Evolutionary conservation across 2,888 invertebrate genomes (phyloP), one percentile per base, ranked within the genome.

Genomic region (Coleophora deauratella): DNA sequence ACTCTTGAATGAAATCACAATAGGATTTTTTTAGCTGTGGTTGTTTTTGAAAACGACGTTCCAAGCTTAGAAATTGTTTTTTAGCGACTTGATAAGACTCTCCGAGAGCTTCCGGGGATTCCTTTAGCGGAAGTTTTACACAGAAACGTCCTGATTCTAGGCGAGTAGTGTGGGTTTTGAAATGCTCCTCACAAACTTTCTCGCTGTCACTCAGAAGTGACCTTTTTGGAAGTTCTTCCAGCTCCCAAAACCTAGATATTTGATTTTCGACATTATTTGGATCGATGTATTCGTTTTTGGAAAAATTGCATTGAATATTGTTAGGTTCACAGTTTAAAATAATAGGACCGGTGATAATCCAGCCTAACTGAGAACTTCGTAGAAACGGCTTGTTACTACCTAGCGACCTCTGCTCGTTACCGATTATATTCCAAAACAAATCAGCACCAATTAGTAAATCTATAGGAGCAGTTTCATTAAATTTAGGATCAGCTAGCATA

Each of bases 391-490:
- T 42, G 15, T 45, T 38, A n/a, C 21, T 15, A 10, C 46, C 49
- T 31, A 50, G 27, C 11, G 35, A 37, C 3, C 49, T 46, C 15
- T 32, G 13, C 27, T 42, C 33, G 6, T 41, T 11, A 3, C 12
- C 13, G 8, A 52, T n/a, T 1, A 52, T 9, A 3, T 46, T 46
- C 38, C 43, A 52, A 37, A 46, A 52, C 4, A 43, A 37, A 8
- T 52, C 50, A 12, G 52, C 48, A 8, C 50, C 52, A 11, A 52
- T 21, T 13, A 50, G 35, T 6, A 48, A 12, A 30, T 53, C 45
- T 33, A 53, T 41, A 1, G 44, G 37, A 10, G 44, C 42, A 8
- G 51, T 46, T 11, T 15, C 11, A 33, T 38, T 40, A 15, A 53
- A 53, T 8, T 28, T 31, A 4, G 49, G 48, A 35, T 53, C 49